Percentiles rank a stretch among this genome's conserved stretches.
Evolutionary conservation across 2,797 vertebrate species (phyloP).

Genomic region (Brachyrhaphis roseni): DNA sequence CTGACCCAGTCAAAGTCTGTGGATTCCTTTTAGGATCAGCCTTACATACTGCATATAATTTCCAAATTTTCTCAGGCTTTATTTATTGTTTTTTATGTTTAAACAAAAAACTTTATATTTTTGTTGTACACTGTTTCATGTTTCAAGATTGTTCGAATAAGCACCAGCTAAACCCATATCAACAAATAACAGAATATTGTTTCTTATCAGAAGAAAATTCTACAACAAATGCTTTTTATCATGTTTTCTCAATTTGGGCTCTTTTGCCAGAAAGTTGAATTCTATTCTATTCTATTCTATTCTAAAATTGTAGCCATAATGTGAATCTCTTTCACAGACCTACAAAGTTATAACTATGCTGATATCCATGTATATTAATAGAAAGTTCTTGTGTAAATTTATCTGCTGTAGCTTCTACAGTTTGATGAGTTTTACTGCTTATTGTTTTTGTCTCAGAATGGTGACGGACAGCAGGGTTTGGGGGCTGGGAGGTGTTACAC

Average conservation of each 20-base stretch:
- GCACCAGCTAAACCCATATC: constrained; percentile 22
- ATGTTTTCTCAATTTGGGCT: constrained; percentile 44
- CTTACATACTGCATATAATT: not conserved
- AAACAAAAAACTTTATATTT: not conserved
- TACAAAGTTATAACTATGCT: not conserved
- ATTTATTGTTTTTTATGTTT: not conserved
- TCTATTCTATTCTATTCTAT: too few relatives aligned
- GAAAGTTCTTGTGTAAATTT: not conserved
- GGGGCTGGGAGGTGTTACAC: constrained; percentile 23
- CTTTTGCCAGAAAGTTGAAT: too few relatives aligned
- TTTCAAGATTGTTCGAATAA: not conserved
- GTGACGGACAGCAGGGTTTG: constrained; percentile 59
- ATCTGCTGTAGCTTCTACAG: constrained; percentile 2
- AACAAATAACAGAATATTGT: constrained; percentile 21
- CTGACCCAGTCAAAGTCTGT: not conserved
- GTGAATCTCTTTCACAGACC: constrained; percentile 6
- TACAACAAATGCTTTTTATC: constrained; percentile 50
- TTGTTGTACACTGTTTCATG: not conserved
- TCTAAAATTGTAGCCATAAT: constrained; percentile 10
- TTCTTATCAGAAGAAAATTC: not conserved
- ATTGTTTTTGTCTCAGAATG: constrained; percentile 51
- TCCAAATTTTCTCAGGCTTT: not conserved
- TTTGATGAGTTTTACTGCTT: not conserved
- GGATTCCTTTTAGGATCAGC: not conserved
- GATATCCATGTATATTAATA: not conserved